phyloP scores from a whole-genome alignment of 2,888 invertebrate genomes.

The Seladonia tumulorum region DNA sequence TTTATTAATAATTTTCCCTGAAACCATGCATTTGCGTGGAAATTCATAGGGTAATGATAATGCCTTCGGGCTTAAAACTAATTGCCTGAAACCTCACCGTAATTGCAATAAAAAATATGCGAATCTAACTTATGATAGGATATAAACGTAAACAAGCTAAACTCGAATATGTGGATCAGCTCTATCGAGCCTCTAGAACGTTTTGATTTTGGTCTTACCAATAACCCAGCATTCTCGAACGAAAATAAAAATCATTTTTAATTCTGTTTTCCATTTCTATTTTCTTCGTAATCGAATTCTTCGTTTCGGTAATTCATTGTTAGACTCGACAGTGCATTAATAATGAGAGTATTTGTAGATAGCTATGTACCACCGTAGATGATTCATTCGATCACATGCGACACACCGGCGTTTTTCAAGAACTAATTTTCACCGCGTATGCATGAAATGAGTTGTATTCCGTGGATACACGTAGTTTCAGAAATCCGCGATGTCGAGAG shows the following conservation, averaged over 20 bases:
- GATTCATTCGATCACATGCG: background rate
- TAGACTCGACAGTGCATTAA: background rate
- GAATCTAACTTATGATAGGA: background rate
- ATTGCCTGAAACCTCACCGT: background rate
- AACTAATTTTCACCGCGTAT: background rate
- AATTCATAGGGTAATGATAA: background rate
- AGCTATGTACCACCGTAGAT: background rate
- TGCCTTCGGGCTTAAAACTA: background rate
- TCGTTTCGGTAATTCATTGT: background rate
- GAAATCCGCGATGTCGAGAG: background rate
- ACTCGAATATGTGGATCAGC: background rate
- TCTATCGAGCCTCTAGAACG: background rate
- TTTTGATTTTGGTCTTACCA: background rate
- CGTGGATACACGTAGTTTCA: background rate
- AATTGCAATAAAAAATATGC: background rate
- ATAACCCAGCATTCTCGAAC: background rate
- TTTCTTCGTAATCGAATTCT: background rate
- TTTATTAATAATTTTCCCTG: background rate
- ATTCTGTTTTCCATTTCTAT: background rate
- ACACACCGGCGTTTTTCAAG: background rate
- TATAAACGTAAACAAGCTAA: background rate
- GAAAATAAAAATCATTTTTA: background rate
- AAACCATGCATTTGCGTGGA: background rate
- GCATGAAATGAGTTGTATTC: background rate
- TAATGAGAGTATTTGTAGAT: background rate